These are phyloP conservation scores for Chaetops frenatus DNA, from an alignment of 2,113 vertebrate genomes.

Conservation along the genomic window DNA sequence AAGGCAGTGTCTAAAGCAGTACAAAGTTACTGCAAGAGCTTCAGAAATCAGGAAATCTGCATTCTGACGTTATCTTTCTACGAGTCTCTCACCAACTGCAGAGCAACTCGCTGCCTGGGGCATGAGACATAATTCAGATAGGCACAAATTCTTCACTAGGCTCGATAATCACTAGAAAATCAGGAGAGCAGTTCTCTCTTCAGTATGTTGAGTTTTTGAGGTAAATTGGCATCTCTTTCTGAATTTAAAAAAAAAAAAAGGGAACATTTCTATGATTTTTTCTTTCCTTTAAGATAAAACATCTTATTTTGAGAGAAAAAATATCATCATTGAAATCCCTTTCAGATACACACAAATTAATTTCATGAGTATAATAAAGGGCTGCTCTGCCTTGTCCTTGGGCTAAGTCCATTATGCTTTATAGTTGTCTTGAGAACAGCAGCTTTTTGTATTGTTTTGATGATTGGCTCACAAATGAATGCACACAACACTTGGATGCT, in stretches of 20 bases:
- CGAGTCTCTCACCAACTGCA: not conserved
- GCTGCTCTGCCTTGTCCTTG: not conserved
- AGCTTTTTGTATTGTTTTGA: not conserved
- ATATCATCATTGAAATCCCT: not conserved
- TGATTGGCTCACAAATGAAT: not conserved
- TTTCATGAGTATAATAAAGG: not conserved
- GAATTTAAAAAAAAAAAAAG: not conserved
- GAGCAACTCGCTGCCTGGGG: constrained; percentile 10
- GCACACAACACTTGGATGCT: not conserved
- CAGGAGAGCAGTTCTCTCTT: not conserved
- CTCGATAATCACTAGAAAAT: not conserved
- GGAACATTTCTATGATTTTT: not conserved
- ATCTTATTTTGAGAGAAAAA: not conserved
- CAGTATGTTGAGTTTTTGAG: not conserved
- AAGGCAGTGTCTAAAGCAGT: not conserved
- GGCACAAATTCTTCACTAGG: not conserved
- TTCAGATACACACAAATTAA: not conserved
- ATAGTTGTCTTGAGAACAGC: not conserved
- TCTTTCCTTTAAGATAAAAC: not conserved
- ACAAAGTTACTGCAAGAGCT: not conserved
- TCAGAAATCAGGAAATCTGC: not conserved
- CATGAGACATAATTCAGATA: not conserved
- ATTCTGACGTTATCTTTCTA: not conserved
- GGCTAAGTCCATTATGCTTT: not conserved
- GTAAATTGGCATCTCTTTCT: not conserved